Percentiles rank a stretch among this genome's conserved stretches.
Conservation (phyloP, 2,888 invertebrate genomes). For the Tuberolachnus salignus region DNA sequence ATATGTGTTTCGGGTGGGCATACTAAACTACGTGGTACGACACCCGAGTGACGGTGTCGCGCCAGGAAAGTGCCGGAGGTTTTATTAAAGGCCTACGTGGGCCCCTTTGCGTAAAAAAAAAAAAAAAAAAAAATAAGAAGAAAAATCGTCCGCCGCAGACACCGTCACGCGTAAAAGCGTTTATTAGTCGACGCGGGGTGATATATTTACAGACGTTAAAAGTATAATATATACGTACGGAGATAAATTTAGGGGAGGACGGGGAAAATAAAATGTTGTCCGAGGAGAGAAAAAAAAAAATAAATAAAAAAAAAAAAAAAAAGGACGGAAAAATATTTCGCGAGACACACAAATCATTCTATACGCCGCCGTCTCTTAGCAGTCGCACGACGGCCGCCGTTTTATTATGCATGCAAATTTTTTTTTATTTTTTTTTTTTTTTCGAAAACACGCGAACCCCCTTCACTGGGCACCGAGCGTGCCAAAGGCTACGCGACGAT, state of each 20-base stretch:
- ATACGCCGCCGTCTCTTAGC: conserved; percentile 35
- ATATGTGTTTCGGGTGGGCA: background rate
- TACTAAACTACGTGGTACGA: conserved; percentile 17
- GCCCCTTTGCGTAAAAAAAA: too few species aligned
- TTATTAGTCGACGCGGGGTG: background rate
- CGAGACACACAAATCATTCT: conserved; percentile 54
- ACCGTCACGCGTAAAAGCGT: conserved; percentile 36
- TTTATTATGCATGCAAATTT: conserved; percentile 55
- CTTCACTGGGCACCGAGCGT: conserved; percentile 44
- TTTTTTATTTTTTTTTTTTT: too few species aligned
- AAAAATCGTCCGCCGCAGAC: conserved; percentile 30
- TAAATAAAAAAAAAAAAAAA: too few species aligned
- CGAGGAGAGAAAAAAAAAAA: conserved; percentile 12
- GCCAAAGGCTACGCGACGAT: conserved; percentile 45
- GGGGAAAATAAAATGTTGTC: conserved; percentile 37
- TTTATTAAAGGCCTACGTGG: conserved; percentile 26
- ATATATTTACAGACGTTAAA: background rate
- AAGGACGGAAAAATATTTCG: conserved; percentile 36
- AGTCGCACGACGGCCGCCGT: conserved; percentile 40
- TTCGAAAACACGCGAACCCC: conserved; percentile 54
- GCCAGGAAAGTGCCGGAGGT: conserved; percentile 44
- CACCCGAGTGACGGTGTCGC: conserved; percentile 26
- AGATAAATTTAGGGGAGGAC: conserved; percentile 35
- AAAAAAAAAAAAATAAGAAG: background rate
- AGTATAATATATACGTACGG: background rate